Conservation (phyloP, 2,797 vertebrate species). For the Pygocentrus nattereri region DNA sequence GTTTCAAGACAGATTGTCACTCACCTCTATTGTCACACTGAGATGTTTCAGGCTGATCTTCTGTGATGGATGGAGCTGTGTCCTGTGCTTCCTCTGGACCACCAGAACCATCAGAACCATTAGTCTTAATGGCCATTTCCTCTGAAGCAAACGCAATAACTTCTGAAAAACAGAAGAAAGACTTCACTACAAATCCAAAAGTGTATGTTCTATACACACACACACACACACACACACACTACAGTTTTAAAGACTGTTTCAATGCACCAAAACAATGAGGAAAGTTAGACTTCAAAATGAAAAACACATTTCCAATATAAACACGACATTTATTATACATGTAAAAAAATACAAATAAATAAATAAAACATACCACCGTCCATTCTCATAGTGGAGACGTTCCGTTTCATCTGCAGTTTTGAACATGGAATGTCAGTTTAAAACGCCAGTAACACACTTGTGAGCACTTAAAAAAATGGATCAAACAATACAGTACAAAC, state of each 20-base stretch:
- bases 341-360: not conserved
- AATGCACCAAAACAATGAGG: no score
- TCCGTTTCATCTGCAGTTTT: constrained; percentile 56
- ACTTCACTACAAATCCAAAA: not conserved
- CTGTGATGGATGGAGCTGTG: not conserved
- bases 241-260: no score
- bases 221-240: no score
- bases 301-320: no score
- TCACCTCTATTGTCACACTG: constrained; percentile 5
- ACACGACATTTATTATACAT: no score
- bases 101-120: constrained; percentile 26
- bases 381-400: constrained; percentile 49
- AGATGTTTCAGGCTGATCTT: constrained; percentile 14
- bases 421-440: not conserved
- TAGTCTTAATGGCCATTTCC: constrained; percentile 20
- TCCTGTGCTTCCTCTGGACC: constrained; percentile 17
- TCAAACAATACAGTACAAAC: not conserved
- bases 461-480: not conserved
- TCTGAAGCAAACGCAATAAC: constrained; percentile 36
- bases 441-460: not conserved
- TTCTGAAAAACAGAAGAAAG: constrained; percentile 14
- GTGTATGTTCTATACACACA: no score
- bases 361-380: constrained; percentile 51
- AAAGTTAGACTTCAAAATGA: no score
- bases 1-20: not conserved